These are phyloP conservation scores for Coranthus polyacanthus DNA, from an alignment of 2,797 vertebrate species.

Conservation along the genomic window DNA sequence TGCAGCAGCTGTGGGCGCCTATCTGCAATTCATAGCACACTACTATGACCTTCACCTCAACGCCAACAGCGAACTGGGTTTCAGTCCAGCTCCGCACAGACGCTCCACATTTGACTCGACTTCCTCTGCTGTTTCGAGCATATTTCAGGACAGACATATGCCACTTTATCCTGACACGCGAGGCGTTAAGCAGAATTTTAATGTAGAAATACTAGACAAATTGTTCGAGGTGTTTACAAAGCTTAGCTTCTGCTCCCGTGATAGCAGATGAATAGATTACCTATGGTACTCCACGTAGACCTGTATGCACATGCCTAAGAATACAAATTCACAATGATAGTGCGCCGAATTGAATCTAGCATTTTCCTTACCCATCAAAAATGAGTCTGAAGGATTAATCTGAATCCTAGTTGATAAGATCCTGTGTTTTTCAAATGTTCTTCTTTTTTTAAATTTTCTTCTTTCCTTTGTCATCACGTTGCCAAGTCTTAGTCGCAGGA, in stretches of 20 bases:
- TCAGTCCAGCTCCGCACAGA: slow-evolving; percentile 1
- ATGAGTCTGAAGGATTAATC: too few species aligned
- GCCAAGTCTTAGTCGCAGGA: slow-evolving; percentile 28
- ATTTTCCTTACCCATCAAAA: neutral
- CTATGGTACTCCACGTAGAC: neutral
- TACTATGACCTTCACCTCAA: slow-evolving; percentile 69
- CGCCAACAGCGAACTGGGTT: slow-evolving; percentile 31
- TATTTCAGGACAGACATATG: slow-evolving; percentile 15
- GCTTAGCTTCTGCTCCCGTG: slow-evolving; percentile 1
- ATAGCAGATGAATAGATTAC: slow-evolving; percentile 4
- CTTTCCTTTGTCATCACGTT: neutral
- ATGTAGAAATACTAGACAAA: slow-evolving; percentile 19
- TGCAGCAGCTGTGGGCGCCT: slow-evolving; percentile 50
- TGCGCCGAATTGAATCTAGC: neutral
- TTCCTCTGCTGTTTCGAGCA: neutral
- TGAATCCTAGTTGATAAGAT: neutral
- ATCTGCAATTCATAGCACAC: slow-evolving; percentile 61
- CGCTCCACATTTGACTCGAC: neutral
- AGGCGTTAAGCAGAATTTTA: neutral
- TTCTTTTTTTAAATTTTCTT: neutral
- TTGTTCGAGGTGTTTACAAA: neutral
- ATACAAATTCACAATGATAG: slow-evolving; percentile 10
- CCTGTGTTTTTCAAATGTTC: neutral
- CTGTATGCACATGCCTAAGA: slow-evolving; percentile 5
- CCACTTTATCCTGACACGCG: slow-evolving; percentile 12